These are phyloP conservation scores for Meganola albula DNA, from an alignment of 2,888 invertebrate genomes.

Conservation along the genomic window DNA sequence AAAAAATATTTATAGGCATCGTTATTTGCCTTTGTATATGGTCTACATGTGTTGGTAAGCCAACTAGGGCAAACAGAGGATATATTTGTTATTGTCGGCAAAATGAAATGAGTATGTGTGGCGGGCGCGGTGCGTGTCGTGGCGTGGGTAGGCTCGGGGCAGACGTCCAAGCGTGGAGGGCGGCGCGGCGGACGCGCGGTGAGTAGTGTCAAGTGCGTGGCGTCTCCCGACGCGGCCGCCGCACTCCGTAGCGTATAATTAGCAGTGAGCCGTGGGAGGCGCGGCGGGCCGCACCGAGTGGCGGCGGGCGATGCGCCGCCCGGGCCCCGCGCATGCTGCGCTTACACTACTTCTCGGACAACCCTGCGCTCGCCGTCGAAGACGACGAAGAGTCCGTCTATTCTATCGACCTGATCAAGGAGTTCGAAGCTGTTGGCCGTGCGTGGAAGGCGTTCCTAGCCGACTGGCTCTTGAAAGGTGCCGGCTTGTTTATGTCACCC, in stretches of 20 bases:
- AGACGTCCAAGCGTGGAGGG: slow-evolving; percentile 40
- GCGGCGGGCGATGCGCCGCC: slow-evolving; percentile 66
- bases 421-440: slow-evolving; percentile 88
- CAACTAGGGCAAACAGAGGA: too few relatives aligned
- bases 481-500: slow-evolving; percentile 54
- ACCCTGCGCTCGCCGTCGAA: slow-evolving; percentile 82
- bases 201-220: slow-evolving; percentile 48
- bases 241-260: slow-evolving; percentile 63
- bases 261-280: slow-evolving; percentile 74
- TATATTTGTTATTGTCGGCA: too few relatives aligned
- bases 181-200: slow-evolving; percentile 38
- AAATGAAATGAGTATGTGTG: too few relatives aligned
- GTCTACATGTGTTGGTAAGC: too few relatives aligned
- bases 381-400: slow-evolving; percentile 81
- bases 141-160: slow-evolving; percentile 35
- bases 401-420: slow-evolving; percentile 90
- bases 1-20: too few relatives aligned
- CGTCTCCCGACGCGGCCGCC: slow-evolving; percentile 35
- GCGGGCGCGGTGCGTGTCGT: too few relatives aligned
- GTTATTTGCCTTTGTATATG: too few relatives aligned
- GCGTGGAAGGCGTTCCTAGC: slow-evolving; percentile 87
- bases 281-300: slow-evolving; percentile 69
- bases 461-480: slow-evolving; percentile 80
- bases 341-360: slow-evolving; percentile 90
- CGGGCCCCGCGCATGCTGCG: slow-evolving; percentile 83